phyloP scores from a whole-genome alignment of 2,888 invertebrate genomes.

The Mesorhabditis spiculigera region DNA sequence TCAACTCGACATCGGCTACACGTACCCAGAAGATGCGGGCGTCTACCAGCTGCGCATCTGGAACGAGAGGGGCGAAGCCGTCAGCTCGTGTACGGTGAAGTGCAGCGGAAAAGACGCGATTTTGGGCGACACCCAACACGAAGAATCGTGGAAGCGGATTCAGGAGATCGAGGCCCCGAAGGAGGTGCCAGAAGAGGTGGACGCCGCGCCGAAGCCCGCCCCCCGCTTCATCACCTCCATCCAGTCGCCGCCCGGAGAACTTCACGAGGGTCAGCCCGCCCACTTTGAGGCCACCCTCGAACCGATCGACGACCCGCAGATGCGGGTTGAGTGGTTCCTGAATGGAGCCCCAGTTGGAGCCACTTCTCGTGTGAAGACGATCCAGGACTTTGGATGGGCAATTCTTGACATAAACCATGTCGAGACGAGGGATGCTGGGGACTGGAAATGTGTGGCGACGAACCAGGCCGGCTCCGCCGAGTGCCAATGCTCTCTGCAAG shows the following conservation, averaged over 20 bases:
- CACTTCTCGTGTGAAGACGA: slow-evolving; percentile 83
- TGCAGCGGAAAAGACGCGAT: slow-evolving; percentile 44
- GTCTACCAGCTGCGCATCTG: slow-evolving; percentile 87
- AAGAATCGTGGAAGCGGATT: slow-evolving; percentile 84
- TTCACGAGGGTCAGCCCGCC: slow-evolving; percentile 76
- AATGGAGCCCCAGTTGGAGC: slow-evolving; percentile 81
- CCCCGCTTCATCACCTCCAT: slow-evolving; percentile 32
- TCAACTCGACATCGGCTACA: slow-evolving; percentile 78
- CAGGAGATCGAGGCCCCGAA: slow-evolving; percentile 51
- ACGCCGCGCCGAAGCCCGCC: slow-evolving; percentile 41
- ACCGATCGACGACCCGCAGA: slow-evolving; percentile 80
- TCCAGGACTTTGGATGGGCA: slow-evolving; percentile 88
- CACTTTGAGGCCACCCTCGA: slow-evolving; percentile 90
- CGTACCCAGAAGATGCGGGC: slow-evolving; percentile 83
- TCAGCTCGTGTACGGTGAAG: slow-evolving; percentile 81
- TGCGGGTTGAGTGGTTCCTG: slow-evolving; percentile 66
- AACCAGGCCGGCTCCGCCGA: slow-evolving; percentile 88
- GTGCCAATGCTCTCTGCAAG: slow-evolving; percentile 65
- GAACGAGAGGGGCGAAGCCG: slow-evolving; percentile 89
- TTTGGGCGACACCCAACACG: slow-evolving; percentile 66
- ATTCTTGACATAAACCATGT: slow-evolving; percentile 76
- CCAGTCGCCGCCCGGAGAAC: slow-evolving; percentile 28
- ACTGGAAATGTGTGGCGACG: slow-evolving; percentile 85
- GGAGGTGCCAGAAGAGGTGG: slow-evolving; percentile 34
- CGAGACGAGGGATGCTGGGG: slow-evolving; percentile 78